phyloP scores from a whole-genome alignment of 2,113 vertebrate species.

The Dinomys branickii region DNA sequence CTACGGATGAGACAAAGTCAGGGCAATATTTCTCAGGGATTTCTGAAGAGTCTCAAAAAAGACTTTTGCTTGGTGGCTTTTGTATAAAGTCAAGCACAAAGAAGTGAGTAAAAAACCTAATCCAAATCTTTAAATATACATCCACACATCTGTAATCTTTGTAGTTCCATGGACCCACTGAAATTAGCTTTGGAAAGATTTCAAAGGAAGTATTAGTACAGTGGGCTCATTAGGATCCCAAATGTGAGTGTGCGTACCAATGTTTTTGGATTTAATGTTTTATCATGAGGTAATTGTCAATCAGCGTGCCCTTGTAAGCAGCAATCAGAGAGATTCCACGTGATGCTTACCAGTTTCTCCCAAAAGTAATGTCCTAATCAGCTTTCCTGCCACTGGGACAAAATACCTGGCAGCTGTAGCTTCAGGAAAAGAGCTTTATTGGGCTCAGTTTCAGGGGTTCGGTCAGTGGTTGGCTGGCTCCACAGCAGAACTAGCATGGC shows the following conservation, averaged over 20 bases:
- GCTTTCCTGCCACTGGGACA: background rate
- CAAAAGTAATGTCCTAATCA: background rate
- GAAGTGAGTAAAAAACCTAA: accelerated
- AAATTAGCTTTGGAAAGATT: background rate
- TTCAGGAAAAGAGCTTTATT: background rate
- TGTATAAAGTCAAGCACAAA: background rate
- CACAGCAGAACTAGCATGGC: background rate
- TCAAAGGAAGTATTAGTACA: background rate
- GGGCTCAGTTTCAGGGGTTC: background rate
- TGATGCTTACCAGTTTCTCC: accelerated
- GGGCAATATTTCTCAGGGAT: accelerated
- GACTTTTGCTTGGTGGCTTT: background rate
- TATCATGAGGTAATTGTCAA: background rate
- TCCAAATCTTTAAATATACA: accelerated
- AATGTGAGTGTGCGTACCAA: accelerated
- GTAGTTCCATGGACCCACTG: accelerated
- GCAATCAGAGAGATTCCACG: accelerated
- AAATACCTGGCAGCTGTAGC: background rate
- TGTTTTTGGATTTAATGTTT: background rate
- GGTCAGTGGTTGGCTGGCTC: background rate
- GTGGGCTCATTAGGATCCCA: background rate
- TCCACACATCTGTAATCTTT: background rate
- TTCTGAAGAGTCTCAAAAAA: background rate
- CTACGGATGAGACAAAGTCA: accelerated
- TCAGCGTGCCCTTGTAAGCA: accelerated